phyloP scores from a whole-genome alignment of 2,888 invertebrate species.

The Mellilla xanthometata region DNA sequence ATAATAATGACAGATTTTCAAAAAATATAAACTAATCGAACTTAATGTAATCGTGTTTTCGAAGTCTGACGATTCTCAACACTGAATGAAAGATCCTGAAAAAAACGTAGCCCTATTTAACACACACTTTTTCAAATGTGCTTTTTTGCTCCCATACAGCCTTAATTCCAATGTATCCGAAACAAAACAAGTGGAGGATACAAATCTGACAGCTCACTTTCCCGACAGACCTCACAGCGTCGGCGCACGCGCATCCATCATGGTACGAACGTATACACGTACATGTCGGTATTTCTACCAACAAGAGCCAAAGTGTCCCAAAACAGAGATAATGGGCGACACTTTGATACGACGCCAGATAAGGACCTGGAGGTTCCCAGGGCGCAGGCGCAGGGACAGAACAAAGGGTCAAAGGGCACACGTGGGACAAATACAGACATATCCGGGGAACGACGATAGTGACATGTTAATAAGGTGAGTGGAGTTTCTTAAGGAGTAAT shows the following conservation, averaged over 20 bases:
- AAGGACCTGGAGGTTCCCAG: constrained; percentile 71
- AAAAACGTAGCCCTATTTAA: no score
- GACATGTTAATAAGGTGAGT: constrained; percentile 16
- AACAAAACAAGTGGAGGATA: constrained; percentile 23
- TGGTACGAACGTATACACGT: constrained; percentile 63
- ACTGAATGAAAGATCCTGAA: no score
- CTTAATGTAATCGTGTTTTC: no score
- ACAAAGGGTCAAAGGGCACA: constrained; percentile 64
- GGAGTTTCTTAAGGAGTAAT: not conserved
- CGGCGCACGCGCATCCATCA: constrained; percentile 71
- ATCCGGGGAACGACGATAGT: constrained; percentile 33
- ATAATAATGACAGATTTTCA: no score
- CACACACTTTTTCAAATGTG: no score
- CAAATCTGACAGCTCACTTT: constrained; percentile 40
- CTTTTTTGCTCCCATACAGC: no score
- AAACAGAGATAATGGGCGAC: constrained; percentile 78
- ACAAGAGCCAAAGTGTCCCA: constrained; percentile 75
- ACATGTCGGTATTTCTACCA: constrained; percentile 53
- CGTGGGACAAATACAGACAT: constrained; percentile 57
- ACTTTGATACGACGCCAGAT: constrained; percentile 78
- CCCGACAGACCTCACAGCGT: constrained; percentile 62
- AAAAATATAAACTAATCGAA: no score
- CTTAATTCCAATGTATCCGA: no score
- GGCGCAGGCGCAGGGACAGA: constrained; percentile 51
- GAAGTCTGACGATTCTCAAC: no score